phyloP scores from a whole-genome alignment of 2,113 vertebrate genomes.

The Cavia aperea region DNA sequence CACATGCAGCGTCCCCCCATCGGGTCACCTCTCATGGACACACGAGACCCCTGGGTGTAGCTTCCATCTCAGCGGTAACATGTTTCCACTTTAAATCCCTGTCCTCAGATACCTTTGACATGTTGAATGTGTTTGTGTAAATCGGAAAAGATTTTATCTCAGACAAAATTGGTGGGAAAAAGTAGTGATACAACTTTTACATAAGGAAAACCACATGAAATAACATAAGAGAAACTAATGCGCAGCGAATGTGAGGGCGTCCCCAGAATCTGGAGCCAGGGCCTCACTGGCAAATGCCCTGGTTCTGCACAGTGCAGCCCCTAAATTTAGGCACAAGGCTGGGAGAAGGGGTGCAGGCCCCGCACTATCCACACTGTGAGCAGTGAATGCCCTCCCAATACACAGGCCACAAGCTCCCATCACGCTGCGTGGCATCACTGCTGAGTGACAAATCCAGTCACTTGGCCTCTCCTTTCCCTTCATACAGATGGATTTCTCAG shows the following conservation, averaged over 20 bases:
- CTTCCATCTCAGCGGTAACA: not conserved
- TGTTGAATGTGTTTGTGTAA: slow-evolving; percentile 15
- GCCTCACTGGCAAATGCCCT: not conserved
- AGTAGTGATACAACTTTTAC: slow-evolving; percentile 29
- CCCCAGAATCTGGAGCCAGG: not conserved
- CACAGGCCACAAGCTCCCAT: slow-evolving; percentile 48
- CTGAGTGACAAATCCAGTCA: slow-evolving; percentile 22
- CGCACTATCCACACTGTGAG: slow-evolving; percentile 31
- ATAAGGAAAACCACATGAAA: slow-evolving; percentile 39
- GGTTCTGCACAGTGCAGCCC: not conserved
- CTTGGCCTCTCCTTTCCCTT: slow-evolving; percentile 14
- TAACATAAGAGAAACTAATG: not conserved
- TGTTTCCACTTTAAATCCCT: slow-evolving; percentile 45
- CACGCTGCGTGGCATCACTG: slow-evolving; percentile 33
- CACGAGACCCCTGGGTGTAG: not conserved
- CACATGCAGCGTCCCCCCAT: not conserved
- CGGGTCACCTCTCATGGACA: not conserved
- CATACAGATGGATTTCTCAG: not conserved
- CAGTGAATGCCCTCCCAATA: slow-evolving; percentile 41
- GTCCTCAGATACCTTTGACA: slow-evolving; percentile 46
- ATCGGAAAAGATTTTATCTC: slow-evolving; percentile 45
- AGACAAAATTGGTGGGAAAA: slow-evolving; percentile 39
- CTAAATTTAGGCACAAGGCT: slow-evolving; percentile 23
- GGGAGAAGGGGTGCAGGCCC: not conserved
- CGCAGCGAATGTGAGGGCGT: not conserved